Evolutionary conservation across 2,888 invertebrate genomes (phyloP), one percentile per base, ranked within the genome.

Genomic region (Oligia strigilis): DNA sequence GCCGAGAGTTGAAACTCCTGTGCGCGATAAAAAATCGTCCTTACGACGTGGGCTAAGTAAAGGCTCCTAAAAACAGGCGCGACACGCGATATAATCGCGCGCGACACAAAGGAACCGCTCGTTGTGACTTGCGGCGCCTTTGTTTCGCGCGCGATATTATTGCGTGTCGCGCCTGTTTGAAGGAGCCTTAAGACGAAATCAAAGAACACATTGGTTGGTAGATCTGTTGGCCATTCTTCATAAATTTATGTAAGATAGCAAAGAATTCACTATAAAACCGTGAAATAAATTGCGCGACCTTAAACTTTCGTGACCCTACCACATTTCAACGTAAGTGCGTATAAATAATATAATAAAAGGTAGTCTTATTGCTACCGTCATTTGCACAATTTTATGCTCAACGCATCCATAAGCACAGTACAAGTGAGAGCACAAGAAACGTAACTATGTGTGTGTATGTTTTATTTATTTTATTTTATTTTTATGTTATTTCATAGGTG

Each of bases 221-320:
- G 13, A 5, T 0, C 6, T 9, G 89, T 76, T 88, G 72, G 65
- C 6, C 14, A 36, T 17, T 71, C 75, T 82, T 46, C 19, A 29
- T 29, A 67, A 29, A 73, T n/a, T 70, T 92, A 80, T 88, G 90
- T 91, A 70, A 60, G 69, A 83, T 67, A 83, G 78, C 82, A 85
- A 90, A 84, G 90, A 92, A 89, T 91, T 89, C 80, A 82, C 90
- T 84, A 75, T 76, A 89, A 88, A 88, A 75, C 90, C 83, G 82
- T 90, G 86, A 92, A 92, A 91, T 91, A 92, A 90, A 91, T 90
- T 87, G 89, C 80, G 72, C 77, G 89, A 90, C 91, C 92, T 91
- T 91, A 90, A 90, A 91, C 91, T 90, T 87, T 84, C 77, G 88
- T 85, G 85, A 90, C 89, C 89, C 83, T 72, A 81, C 86, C 84